A percentile compares a stretch with the other conserved stretches of the same genome.
Conservation (phyloP, 1,140 invertebrate species). For the Drosophila ficusphila region DNA sequence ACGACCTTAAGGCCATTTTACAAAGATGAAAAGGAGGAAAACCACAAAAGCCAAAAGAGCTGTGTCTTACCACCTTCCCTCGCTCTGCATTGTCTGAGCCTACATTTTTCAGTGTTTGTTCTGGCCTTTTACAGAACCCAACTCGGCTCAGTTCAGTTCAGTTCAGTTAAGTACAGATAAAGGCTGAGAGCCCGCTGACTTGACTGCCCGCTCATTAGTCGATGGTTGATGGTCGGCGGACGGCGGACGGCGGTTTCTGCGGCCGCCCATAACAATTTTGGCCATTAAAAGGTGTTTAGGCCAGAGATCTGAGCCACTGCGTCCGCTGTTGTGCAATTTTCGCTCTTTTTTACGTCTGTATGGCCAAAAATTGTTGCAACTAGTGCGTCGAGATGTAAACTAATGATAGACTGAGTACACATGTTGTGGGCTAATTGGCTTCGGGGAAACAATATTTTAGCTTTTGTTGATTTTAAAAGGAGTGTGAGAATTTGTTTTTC, state of each 20-base stretch:
- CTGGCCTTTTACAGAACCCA: conserved; percentile 70
- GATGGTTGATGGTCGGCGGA: conserved; percentile 45
- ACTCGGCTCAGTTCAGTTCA: conserved; percentile 31
- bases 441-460: conserved; percentile 38
- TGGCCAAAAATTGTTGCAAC: conserved; percentile 69
- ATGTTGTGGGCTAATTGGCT: conserved; percentile 66
- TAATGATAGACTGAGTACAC: conserved; percentile 67
- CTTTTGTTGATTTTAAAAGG: conserved; percentile 26
- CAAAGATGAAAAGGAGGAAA: conserved; percentile 56
- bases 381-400: conserved; percentile 69
- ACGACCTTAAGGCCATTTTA: conserved; percentile 53
- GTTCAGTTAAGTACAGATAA: conserved; percentile 14
- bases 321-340: conserved; percentile 70
- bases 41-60: conserved; percentile 49
- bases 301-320: conserved; percentile 58
- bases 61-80: conserved; percentile 10
- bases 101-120: conserved; percentile 57
- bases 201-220: conserved; percentile 69
- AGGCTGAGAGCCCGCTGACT: conserved; percentile 30
- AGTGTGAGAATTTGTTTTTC: conserved; percentile 33
- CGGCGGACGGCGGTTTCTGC: neutral
- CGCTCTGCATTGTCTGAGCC: conserved; percentile 43
- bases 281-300: conserved; percentile 75
- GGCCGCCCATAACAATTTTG: conserved; percentile 41
- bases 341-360: conserved; percentile 40